Conservation (phyloP, 2,113 vertebrate species). For the Phoenicopterus ruber region DNA sequence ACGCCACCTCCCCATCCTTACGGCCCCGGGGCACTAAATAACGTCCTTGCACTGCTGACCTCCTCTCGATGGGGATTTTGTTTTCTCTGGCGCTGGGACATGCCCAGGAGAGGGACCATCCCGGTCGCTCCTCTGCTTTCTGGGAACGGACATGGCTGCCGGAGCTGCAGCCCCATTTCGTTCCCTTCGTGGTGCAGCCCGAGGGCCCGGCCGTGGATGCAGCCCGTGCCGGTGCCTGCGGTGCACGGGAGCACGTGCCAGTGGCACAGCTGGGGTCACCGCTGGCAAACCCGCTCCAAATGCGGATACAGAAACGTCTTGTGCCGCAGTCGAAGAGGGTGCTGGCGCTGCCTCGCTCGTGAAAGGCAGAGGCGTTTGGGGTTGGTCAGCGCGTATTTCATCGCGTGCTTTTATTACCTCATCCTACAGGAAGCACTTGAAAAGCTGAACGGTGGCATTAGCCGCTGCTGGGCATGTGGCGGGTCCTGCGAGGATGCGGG, state of each 20-base stretch:
- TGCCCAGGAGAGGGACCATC: background rate
- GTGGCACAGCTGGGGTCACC: background rate
- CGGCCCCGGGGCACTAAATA: background rate
- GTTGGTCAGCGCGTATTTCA: background rate
- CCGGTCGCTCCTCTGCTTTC: background rate
- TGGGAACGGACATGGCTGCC: background rate
- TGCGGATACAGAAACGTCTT: background rate
- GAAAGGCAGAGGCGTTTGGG: background rate
- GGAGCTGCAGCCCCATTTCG: background rate
- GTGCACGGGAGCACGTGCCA: accelerated
- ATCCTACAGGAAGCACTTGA: background rate
- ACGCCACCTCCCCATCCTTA: background rate
- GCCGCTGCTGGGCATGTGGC: background rate
- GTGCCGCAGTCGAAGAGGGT: background rate
- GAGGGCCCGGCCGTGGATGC: accelerated
- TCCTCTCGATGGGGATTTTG: background rate
- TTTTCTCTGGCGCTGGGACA: background rate
- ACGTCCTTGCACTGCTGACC: accelerated
- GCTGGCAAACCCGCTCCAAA: background rate
- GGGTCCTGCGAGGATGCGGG: background rate
- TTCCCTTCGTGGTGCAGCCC: background rate
- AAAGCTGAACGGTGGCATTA: background rate
- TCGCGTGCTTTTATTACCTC: background rate
- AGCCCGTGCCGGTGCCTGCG: background rate
- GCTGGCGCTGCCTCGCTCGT: background rate